Evolutionary conservation across 2,888 invertebrate species (phyloP), one percentile per base, ranked within the genome.

Genomic region (Hedychridium roseum): DNA sequence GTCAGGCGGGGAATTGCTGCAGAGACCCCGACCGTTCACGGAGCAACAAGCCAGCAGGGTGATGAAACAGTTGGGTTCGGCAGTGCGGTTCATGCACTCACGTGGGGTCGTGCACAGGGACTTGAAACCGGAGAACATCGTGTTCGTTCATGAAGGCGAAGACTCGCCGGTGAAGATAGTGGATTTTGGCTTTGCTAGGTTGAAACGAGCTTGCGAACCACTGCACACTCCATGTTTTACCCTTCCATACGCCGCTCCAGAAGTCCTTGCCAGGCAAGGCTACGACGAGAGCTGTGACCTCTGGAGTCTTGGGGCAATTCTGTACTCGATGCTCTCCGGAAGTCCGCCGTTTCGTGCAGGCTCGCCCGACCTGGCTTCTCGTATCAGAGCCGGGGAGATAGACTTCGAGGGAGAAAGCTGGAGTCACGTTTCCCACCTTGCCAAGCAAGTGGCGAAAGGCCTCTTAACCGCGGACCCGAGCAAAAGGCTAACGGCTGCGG

Each of bases 141-240:
- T 91, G 14, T 91, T 88, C 73, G 85, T 84, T 5, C 82, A 84
- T 53, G 74, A 79, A 27, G 80, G 75, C 47, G 84, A 82, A 52
- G 75, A 83, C 54, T 83, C 86, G 9, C 82, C 85, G 60, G 85
- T 97, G 14, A 95, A 96, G 76, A 87, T 98, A 28, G 92, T 97
- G 1, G 98, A 98, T 81, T 98, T 98, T 79, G 97, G 98, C 6
- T 97, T 97, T 81, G 95, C 97, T 11, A 83, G 92, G n/a, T 78
- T 87, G 57, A 87, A 88, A 68, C 85, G 84, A 32, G 82, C 84
- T 49, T 82, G 83, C 43, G 85, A 85, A 64, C 79, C 82, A 1
- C 76, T 88, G 68, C 85, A 84, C 80, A 94, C 95, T 0, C 97
- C 97, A 0, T 97, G 97, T 75, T 98, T 93, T 78, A 97, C 97